Base-by-base conservation (phyloP, 2,888 invertebrate genomes). In the Pachycephus smyrnensis region DNA sequence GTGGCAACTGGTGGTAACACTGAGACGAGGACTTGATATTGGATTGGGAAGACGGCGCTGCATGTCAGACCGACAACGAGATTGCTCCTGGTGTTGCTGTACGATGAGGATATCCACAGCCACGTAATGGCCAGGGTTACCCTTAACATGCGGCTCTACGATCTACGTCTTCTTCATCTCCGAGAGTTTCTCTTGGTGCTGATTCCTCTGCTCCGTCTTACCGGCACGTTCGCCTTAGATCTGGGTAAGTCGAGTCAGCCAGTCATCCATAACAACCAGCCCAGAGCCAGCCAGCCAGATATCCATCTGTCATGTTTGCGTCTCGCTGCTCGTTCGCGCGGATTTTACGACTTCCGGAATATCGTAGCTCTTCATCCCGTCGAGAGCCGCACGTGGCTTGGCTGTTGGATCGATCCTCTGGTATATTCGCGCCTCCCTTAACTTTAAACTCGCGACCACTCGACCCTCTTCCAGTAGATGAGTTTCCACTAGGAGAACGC, bases 61-160 rank as follows among this genome's bases (percentile, higher is more conserved):
- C 23, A 55, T 55, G 55, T 55, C 55, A 23, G 55, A 55, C 23
- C 55, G 23, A 23, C 55, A 23, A 55, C 55, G 23, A 55, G 55
- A 55, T 55, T 55, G 55, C 23, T 55, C 9, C 55, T 30, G 69
- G 40, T 73, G 84, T 84, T 85, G 86, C 86, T 86, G 84, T 87
- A 88, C 89, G 86, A 90, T 89, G 90, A 85, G 84, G 78, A 78
- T 69, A 55, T 78, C 75, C 84, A 84, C 84, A 85, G 80, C 84
- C 86, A 84, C 85, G 86, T 86, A 87, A 86, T 86, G 86, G 84
- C 85, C 86, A 85, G 69, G 75, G 76, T 78, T 68, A 76, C 68
- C 78, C 73, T 86, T 87, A 90, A 89, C 87, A 91, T 91, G 91
- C 88, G 85, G 84, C 84, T 83, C 86, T 85, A 84, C 85, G 84